Percentiles rank a stretch among this genome's conserved stretches.
phyloP scores from a whole-genome alignment of 2,888 invertebrate genomes.

The Polydrusus pterygomalis region DNA sequence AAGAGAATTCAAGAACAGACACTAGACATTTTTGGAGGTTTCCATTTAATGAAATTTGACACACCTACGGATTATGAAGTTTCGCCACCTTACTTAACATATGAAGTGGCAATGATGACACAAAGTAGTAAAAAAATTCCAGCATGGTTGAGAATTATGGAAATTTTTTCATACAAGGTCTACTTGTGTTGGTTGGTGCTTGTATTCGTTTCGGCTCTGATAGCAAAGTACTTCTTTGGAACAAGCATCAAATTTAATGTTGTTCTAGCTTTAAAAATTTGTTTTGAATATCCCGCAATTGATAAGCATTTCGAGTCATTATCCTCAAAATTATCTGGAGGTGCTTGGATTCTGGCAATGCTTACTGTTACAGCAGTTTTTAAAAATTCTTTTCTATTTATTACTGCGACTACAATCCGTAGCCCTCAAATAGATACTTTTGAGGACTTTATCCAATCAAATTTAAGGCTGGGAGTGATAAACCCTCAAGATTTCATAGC shows the following conservation, averaged over 20 bases:
- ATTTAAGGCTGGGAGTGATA: neutral
- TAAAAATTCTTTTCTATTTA: conserved; percentile 1
- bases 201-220: neutral
- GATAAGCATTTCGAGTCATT: neutral
- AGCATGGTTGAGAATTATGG: neutral
- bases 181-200: neutral
- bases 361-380: conserved; percentile 1
- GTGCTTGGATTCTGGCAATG: neutral
- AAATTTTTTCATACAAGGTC: neutral
- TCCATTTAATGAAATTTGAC: neutral
- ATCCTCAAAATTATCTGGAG: neutral
- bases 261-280: neutral
- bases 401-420: conserved; percentile 4
- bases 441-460: conserved; percentile 21
- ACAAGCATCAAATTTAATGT: neutral
- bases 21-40: neutral
- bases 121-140: neutral
- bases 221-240: neutral
- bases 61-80: neutral
- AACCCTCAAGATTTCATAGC: neutral
- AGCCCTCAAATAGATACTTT: neutral
- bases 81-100: neutral
- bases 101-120: neutral
- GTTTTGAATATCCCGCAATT: neutral
- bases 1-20: neutral